Conservation (phyloP, 2,888 invertebrate genomes). For the Formica aserva region DNA sequence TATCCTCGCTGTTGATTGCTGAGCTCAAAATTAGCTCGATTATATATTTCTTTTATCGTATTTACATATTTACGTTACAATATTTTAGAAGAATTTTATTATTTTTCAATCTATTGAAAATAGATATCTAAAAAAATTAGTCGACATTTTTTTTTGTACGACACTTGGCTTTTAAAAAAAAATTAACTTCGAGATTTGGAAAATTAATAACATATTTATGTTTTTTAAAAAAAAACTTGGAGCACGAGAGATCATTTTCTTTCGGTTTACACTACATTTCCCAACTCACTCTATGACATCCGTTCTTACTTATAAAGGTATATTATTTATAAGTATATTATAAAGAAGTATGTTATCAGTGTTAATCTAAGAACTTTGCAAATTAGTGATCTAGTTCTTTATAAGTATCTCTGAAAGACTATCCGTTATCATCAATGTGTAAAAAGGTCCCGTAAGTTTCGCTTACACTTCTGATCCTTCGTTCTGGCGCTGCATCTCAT, state of each 20-base stretch:
- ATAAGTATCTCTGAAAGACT: neutral
- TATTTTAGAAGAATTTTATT: neutral
- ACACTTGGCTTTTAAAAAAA: neutral
- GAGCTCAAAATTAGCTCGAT: neutral
- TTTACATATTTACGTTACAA: neutral
- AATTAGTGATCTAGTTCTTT: constrained; percentile 15
- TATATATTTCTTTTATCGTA: neutral
- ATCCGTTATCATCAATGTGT: constrained; percentile 17
- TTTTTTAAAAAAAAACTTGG: neutral
- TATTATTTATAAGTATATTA: neutral
- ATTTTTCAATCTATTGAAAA: neutral
- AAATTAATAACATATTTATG: neutral
- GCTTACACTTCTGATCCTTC: constrained; percentile 40
- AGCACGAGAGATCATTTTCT: neutral
- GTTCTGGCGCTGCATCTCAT: constrained; percentile 42
- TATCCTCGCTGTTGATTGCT: neutral
- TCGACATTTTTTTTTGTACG: neutral
- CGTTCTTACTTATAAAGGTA: neutral
- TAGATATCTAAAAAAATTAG: neutral
- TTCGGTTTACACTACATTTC: neutral
- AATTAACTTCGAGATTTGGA: neutral
- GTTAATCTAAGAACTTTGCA: constrained; percentile 1
- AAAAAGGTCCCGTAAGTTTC: constrained; percentile 29
- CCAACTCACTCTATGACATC: neutral
- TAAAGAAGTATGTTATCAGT: neutral